phyloP scores from a whole-genome alignment of 2,113 vertebrate genomes.

The Rhinoderma darwinii region DNA sequence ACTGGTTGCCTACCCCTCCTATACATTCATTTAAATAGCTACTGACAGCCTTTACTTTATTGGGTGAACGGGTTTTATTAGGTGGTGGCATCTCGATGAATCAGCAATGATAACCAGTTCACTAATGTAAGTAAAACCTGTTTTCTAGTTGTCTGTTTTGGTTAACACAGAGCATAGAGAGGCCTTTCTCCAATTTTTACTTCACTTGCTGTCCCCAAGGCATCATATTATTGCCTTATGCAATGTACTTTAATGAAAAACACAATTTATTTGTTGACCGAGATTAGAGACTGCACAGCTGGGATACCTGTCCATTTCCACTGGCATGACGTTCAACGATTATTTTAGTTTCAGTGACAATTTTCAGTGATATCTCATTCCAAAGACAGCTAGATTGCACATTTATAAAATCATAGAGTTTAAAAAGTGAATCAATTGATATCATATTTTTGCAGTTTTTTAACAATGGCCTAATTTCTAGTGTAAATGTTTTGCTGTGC shows the following conservation, averaged over 20 bases:
- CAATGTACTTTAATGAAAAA: not conserved
- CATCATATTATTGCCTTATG: not conserved
- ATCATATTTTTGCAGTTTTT: slow-evolving; percentile 17
- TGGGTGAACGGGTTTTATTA: not conserved
- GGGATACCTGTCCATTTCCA: not conserved
- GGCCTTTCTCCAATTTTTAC: not conserved
- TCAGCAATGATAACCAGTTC: not conserved
- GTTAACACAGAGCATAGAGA: not conserved
- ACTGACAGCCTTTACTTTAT: not conserved
- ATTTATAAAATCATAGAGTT: slow-evolving; percentile 1
- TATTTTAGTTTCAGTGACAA: not conserved
- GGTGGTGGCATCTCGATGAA: not conserved
- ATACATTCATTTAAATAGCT: not conserved
- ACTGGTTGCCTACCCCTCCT: not conserved
- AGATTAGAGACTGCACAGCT: not conserved
- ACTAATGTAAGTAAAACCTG: not conserved
- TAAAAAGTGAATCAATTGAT: not conserved
- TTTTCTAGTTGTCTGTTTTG: not conserved
- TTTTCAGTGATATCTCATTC: not conserved
- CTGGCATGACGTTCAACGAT: not conserved
- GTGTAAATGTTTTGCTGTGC: slow-evolving; percentile 66
- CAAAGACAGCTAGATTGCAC: slow-evolving; percentile 39
- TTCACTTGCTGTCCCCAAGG: not conserved
- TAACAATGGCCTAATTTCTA: slow-evolving; percentile 5
- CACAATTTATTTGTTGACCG: not conserved